Evolutionary conservation across 1,140 invertebrate genomes (phyloP).

Genomic region (Scaptomyza montana): DNA sequence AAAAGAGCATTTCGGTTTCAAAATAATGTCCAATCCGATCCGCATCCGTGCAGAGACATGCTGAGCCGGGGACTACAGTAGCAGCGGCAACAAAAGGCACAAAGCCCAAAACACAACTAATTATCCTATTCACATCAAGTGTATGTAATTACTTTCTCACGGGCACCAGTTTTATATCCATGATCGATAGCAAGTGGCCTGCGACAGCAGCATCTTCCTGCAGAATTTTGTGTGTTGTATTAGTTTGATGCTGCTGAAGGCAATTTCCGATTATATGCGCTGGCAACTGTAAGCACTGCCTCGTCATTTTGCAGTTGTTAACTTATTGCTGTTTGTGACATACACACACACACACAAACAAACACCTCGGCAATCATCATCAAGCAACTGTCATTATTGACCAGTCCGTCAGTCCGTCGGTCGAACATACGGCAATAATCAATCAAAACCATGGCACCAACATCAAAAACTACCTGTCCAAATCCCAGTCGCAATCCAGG

Average conservation of each 20-base stretch:
- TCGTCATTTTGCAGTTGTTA: conserved; percentile 39
- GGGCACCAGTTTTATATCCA: neutral
- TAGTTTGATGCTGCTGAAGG: conserved; percentile 40
- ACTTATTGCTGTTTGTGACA: conserved; percentile 41
- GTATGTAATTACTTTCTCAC: conserved; percentile 67
- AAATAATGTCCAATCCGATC: conserved; percentile 3
- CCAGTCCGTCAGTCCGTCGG: no score
- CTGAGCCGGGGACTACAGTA: conserved; percentile 54
- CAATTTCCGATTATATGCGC: neutral
- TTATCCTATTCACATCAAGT: conserved; percentile 76
- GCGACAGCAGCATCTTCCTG: neutral
- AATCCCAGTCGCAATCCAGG: conserved; percentile 11
- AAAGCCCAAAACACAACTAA: conserved; percentile 69
- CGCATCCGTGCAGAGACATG: conserved; percentile 8
- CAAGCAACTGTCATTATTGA: no score
- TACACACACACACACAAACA: conserved; percentile 8
- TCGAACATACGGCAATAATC: conserved; percentile 62
- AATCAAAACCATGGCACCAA: conserved; percentile 58
- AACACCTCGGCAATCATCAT: no score
- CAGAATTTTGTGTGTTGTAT: conserved; percentile 20
- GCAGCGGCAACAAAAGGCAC: conserved; percentile 65
- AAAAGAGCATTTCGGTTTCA: conserved; percentile 37
- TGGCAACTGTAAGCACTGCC: conserved; percentile 50
- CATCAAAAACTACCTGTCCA: conserved; percentile 48
- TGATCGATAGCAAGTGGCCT: conserved; percentile 48